phyloP scores from a whole-genome alignment of 2,797 vertebrate genomes.

The Trachops cirrhosus region DNA sequence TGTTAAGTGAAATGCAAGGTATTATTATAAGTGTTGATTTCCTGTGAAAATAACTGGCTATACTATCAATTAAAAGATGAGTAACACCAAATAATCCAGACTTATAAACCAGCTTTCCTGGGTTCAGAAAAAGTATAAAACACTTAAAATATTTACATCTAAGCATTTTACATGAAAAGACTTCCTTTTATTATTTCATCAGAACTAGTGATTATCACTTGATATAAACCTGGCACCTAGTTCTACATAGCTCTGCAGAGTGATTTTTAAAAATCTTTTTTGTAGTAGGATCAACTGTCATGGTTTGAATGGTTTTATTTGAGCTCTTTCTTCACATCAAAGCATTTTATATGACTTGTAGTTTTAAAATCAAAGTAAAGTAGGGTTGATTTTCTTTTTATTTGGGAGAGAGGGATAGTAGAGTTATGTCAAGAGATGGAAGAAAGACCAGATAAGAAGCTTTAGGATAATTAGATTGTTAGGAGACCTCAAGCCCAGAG shows the following conservation, averaged over 20 bases:
- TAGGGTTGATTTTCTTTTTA: neutral
- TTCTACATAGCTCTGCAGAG: neutral
- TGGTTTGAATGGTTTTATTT: constrained; percentile 6
- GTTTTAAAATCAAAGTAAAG: constrained; percentile 23
- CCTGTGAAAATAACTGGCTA: constrained; percentile 12
- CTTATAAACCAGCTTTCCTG: constrained; percentile 28
- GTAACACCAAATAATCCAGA: constrained; percentile 18
- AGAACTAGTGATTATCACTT: neutral
- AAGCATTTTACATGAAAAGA: constrained; percentile 27
- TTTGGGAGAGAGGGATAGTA: neutral
- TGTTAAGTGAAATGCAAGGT: constrained; percentile 48
- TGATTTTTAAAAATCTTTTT: neutral
- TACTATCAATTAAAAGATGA: constrained; percentile 54
- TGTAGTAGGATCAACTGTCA: neutral
- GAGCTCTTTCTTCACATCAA: neutral
- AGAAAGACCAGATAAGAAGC: neutral
- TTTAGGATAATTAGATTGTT: neutral
- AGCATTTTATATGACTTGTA: neutral
- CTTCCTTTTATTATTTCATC: constrained; percentile 20
- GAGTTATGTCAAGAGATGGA: neutral
- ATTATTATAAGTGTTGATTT: constrained; percentile 43
- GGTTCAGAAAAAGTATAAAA: constrained; percentile 42
- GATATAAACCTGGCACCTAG: neutral
- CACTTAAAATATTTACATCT: constrained; percentile 30
- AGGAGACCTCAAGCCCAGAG: neutral